Conservation (phyloP, 2,113 vertebrate species). For the Sitta europaea region DNA sequence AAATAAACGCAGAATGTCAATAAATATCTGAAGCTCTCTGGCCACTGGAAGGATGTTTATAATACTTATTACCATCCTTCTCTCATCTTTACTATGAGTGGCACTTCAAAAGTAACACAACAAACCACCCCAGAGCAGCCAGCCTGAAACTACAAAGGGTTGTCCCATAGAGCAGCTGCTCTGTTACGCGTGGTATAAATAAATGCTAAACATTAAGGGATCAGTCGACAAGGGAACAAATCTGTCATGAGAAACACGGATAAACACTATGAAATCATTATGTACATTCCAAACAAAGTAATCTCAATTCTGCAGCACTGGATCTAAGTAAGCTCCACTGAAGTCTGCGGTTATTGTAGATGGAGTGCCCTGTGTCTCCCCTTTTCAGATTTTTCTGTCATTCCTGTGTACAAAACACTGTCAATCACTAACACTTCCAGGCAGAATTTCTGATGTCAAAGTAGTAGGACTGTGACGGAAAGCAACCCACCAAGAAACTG, state of each 20-base stretch:
- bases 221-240: neutral
- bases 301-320: neutral
- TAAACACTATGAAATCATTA: slow-evolving; percentile 33
- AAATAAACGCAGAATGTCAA: slow-evolving; percentile 1
- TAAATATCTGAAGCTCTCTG: neutral
- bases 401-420: neutral
- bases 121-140: neutral
- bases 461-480: neutral
- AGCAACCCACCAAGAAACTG: neutral
- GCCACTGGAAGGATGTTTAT: neutral
- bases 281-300: neutral
- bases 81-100: neutral
- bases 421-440: neutral
- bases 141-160: neutral
- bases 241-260: slow-evolving; percentile 1
- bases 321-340: neutral
- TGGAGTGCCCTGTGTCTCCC: neutral
- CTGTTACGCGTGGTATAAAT: neutral
- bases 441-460: neutral
- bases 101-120: neutral
- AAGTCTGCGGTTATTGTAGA: neutral
- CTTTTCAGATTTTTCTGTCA: neutral
- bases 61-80: neutral
- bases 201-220: slow-evolving; percentile 11
- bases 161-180: slow-evolving; percentile 2